These are phyloP conservation scores for Eulemur macaco DNA, from an alignment of 2,113 vertebrate genomes.

Conservation along the genomic window DNA sequence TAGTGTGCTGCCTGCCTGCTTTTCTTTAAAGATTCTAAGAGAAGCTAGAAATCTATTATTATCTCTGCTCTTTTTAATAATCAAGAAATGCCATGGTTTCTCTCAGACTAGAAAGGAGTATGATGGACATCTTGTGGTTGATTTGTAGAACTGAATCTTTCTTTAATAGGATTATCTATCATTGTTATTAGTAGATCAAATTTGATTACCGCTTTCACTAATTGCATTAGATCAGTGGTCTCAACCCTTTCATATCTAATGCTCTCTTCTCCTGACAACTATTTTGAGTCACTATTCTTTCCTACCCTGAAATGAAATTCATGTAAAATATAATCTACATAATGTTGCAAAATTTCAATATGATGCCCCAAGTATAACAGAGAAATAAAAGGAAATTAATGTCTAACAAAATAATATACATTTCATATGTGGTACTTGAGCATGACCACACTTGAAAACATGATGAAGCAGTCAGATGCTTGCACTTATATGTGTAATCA, in stretches of 20 bases:
- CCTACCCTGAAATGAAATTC: background rate
- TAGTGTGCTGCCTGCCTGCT: background rate
- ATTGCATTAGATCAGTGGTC: background rate
- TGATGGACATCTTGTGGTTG: conserved; percentile 42
- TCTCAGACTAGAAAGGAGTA: background rate
- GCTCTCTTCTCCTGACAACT: background rate
- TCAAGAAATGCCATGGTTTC: background rate
- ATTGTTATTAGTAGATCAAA: background rate
- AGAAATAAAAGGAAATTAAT: background rate
- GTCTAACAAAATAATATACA: background rate
- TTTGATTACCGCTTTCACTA: background rate
- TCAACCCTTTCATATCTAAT: background rate
- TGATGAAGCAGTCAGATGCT: background rate
- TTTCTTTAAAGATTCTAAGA: background rate
- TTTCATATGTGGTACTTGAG: background rate
- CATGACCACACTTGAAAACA: background rate
- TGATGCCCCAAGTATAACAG: background rate
- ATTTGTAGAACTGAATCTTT: background rate
- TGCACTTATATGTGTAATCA: background rate
- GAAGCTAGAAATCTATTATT: background rate
- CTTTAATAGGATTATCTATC: background rate
- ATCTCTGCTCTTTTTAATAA: background rate
- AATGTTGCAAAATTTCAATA: background rate
- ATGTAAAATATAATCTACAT: background rate
- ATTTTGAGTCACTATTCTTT: background rate